Evolutionary conservation across 2,113 vertebrate species (phyloP), one percentile per base, ranked within the genome.

Genomic region (Sisor rabdophorus): DNA sequence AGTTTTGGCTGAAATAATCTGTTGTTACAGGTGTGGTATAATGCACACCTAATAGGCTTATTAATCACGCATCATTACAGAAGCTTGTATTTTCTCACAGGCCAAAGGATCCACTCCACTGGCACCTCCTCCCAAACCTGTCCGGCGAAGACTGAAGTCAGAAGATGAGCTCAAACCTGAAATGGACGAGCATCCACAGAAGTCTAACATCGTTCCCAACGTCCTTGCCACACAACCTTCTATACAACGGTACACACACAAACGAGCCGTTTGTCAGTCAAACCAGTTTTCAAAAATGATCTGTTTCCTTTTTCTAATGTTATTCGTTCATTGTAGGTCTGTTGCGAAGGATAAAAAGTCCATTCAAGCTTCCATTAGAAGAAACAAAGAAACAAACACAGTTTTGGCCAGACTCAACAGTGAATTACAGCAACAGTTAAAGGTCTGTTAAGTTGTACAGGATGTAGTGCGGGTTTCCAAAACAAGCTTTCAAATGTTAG

Each of bases 321-420:
- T 28, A 50, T 52, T 26, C 20, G 47, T 69, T 52, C 2, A 0
- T 12, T 30, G 24, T 52, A 98, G 96, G 87, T 99, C 97, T 56
- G 85, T 94, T 80, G 97, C 97, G 80, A 99, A 99, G 81, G 97
- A 99, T 87, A 99, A 99, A 86, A 99, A 99, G 87, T 92, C 96
- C 26, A 98, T 99, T 89, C 97, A 99, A 88, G 97, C 97, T 81
- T 99, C 97, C 50, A 99, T 99, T 88, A 94, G 97, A 91, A 95
- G 97, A 87, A 99, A 99, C 87, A 99, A 99, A 82, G 97, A 99
- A 90, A 99, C 96, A 2, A 99, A 99, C 85, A 99, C 97, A 47
- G 97, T 99, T 84, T 88, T 99, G 93, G 97, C 97, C 82, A 93
- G 97, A 89, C 89, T 99, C 77, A 99, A 99, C 85, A 99, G 96